A percentile compares a stretch with the other conserved stretches of the same genome.
Conservation (phyloP, 2,888 invertebrate species). For the Amblyjoppa proteus region DNA sequence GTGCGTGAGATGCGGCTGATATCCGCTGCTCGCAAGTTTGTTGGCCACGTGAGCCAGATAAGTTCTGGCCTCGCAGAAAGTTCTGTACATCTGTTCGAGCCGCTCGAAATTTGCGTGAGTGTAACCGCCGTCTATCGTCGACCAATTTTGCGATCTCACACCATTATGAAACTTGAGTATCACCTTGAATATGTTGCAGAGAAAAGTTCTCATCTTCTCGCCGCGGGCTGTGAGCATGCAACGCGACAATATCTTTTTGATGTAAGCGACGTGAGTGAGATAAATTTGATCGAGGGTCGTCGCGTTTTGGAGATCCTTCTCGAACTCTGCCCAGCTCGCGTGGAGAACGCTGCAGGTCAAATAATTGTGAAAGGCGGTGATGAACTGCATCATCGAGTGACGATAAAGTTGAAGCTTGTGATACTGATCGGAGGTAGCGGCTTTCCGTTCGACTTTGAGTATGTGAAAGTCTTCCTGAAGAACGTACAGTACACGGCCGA, state of each 20-base stretch:
- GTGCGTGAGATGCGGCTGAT: constrained; percentile 89
- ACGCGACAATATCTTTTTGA: constrained; percentile 91
- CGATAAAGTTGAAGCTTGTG: constrained; percentile 90
- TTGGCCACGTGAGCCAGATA: constrained; percentile 88
- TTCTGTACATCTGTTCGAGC: constrained; percentile 87
- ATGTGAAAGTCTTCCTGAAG: constrained; percentile 90
- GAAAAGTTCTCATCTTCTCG: constrained; percentile 89
- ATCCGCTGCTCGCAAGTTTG: constrained; percentile 89
- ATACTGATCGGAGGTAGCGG: constrained; percentile 87
- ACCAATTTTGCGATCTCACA: constrained; percentile 87
- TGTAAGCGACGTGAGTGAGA: constrained; percentile 90
- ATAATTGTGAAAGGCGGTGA: constrained; percentile 91
- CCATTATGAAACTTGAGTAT: constrained; percentile 90
- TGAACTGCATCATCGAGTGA: constrained; percentile 91
- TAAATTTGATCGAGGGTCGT: constrained; percentile 91
- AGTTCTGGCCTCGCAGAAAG: constrained; percentile 87
- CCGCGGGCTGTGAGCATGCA: constrained; percentile 91
- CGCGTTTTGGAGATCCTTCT: constrained; percentile 88
- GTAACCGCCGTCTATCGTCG: constrained; percentile 85
- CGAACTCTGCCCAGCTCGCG: constrained; percentile 91
- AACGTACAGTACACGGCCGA: constrained; percentile 92
- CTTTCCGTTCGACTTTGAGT: constrained; percentile 88
- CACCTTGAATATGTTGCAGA: constrained; percentile 91
- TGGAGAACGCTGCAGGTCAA: constrained; percentile 92
- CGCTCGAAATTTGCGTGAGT: constrained; percentile 87